These are phyloP conservation scores for Zingel zingel DNA, from an alignment of 2,113 vertebrate species.

Conservation along the genomic window DNA sequence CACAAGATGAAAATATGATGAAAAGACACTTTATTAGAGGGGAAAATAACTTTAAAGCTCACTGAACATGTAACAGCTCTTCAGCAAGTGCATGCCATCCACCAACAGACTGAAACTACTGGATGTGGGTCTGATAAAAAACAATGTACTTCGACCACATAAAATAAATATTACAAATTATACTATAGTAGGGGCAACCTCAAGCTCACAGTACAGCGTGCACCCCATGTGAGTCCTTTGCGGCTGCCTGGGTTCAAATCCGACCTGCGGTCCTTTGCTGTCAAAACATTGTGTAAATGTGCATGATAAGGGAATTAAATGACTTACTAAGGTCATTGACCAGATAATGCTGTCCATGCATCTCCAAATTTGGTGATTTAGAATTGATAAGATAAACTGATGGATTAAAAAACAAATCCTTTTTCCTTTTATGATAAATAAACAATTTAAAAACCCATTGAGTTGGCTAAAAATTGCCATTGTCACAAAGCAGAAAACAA, in stretches of 20 bases:
- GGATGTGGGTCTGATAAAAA: not conserved
- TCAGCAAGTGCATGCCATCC: constrained; percentile 5
- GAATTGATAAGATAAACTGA: not conserved
- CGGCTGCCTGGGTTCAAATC: too few relatives aligned
- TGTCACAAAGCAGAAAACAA: constrained; percentile 18
- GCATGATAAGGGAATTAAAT: not conserved
- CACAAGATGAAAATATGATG: constrained; percentile 11
- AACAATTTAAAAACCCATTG: not conserved
- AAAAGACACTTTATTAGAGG: constrained; percentile 26
- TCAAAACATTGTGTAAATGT: not conserved
- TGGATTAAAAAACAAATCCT: not conserved
- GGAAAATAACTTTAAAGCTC: not conserved
- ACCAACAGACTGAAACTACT: not conserved
- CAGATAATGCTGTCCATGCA: not conserved
- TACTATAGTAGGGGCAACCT: too few relatives aligned
- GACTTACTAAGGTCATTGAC: not conserved
- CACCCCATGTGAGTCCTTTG: too few relatives aligned
- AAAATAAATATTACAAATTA: not conserved
- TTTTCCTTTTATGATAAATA: constrained; percentile 4
- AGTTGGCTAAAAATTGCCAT: not conserved
- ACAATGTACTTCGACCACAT: not conserved
- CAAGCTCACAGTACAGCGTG: too few relatives aligned
- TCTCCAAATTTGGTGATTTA: not conserved
- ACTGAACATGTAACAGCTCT: constrained; percentile 4
- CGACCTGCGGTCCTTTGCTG: too few relatives aligned